Evolutionary conservation across 2,113 vertebrate species (phyloP).

Genomic region (Hydropotes inermis): DNA sequence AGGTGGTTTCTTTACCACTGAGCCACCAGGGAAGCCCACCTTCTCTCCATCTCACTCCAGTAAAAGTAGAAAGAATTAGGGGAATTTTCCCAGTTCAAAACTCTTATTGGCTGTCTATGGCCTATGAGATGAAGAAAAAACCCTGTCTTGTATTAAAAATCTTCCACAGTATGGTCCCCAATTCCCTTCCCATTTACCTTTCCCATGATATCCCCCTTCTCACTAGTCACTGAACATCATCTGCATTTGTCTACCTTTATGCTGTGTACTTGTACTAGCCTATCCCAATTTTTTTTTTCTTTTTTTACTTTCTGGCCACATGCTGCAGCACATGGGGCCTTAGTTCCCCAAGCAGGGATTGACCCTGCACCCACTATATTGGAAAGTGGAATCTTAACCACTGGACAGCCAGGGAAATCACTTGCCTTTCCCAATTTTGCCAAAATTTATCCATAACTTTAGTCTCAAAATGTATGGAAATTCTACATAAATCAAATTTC

Average conservation of each 20-base stretch:
- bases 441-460: not conserved
- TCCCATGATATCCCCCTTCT: not conserved
- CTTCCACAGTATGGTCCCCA: not conserved
- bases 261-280: not conserved
- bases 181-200: not conserved
- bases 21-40: not conserved
- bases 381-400: not conserved
- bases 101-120: not conserved
- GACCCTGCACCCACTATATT: not conserved
- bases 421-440: not conserved
- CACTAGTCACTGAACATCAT: not conserved
- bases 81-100: not conserved
- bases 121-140: not conserved
- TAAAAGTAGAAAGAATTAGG: not conserved
- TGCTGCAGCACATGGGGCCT: not conserved
- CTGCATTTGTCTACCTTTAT: not conserved
- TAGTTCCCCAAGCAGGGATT: not conserved
- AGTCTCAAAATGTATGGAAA: not conserved
- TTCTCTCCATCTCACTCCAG: not conserved
- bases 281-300: not conserved
- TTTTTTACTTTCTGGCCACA: not conserved
- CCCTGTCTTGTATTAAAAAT: not conserved
- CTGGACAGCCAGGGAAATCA: not conserved
- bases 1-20: not conserved
- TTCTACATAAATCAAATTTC: slow-evolving; percentile 11